Percentiles rank a stretch among this genome's conserved stretches.
phyloP scores from a whole-genome alignment of 2,888 invertebrate species.

The Lamellibrachia satsuma region DNA sequence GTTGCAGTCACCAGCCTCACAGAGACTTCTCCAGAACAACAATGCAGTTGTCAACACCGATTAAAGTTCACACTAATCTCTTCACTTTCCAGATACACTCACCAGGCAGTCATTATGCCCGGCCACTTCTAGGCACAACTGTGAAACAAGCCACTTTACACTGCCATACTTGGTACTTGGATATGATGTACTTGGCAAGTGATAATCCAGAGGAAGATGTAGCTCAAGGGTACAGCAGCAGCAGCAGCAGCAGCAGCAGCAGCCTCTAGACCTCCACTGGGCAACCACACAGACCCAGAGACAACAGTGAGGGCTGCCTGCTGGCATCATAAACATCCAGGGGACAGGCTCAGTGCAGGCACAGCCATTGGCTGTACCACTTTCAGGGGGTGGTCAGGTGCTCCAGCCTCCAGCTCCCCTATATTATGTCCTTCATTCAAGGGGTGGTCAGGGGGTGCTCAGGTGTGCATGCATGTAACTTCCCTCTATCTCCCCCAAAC shows the following conservation, averaged over 20 bases:
- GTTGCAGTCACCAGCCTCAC: not conserved
- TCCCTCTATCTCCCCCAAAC: not conserved
- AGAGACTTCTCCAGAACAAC: not conserved
- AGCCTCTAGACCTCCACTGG: not conserved
- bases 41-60: not conserved
- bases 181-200: conserved; percentile 13
- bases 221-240: not conserved
- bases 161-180: not conserved
- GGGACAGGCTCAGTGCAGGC: not conserved
- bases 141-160: not conserved
- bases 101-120: not conserved
- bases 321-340: not conserved
- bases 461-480: too few relatives aligned
- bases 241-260: not conserved
- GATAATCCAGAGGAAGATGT: not conserved
- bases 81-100: not conserved
- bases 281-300: not conserved
- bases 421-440: too few relatives aligned
- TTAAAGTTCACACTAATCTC: conserved; percentile 12
- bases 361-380: not conserved
- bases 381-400: conserved; percentile 6
- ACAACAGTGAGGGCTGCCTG: not conserved
- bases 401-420: not conserved
- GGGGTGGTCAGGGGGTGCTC: too few relatives aligned
- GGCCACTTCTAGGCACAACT: conserved; percentile 10